Percentiles rank a stretch among this genome's conserved stretches.
Conservation (phyloP, 2,797 vertebrate species). For the Triplophysa bombifrons region DNA sequence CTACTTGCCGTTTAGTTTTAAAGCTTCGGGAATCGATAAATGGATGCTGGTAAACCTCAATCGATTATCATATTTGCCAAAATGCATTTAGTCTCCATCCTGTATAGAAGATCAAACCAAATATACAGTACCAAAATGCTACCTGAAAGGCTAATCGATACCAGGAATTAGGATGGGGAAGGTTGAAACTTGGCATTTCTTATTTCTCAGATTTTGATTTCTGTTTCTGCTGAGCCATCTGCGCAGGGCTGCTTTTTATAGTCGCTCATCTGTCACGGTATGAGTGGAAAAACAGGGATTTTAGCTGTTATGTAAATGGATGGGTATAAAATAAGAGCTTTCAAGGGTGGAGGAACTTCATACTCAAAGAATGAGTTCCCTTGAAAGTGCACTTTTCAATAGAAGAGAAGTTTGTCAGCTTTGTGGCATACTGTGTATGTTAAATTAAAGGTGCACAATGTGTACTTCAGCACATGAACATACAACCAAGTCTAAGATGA, state of each 20-base stretch:
- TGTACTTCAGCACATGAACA: slow-evolving; percentile 41
- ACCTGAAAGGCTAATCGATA: slow-evolving; percentile 9
- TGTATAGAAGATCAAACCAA: slow-evolving; percentile 28
- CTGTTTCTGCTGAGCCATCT: slow-evolving; percentile 64
- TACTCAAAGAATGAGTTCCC: slow-evolving; percentile 26
- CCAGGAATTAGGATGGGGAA: slow-evolving; percentile 44
- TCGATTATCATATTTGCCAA: neutral
- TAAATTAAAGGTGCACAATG: slow-evolving; percentile 35
- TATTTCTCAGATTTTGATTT: slow-evolving; percentile 66
- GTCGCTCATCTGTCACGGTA: slow-evolving; percentile 64
- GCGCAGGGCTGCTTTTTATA: slow-evolving; percentile 66
- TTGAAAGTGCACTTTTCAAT: slow-evolving; percentile 25
- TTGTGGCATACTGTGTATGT: slow-evolving; percentile 32
- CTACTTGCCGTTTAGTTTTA: neutral
- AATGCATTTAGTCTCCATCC: neutral
- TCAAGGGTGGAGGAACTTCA: slow-evolving; percentile 37
- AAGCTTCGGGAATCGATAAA: neutral
- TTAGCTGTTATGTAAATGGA: slow-evolving; percentile 67
- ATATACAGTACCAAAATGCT: slow-evolving; percentile 3
- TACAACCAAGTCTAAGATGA: slow-evolving; percentile 23
- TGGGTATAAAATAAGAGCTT: slow-evolving; percentile 40
- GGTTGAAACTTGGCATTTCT: slow-evolving; percentile 59
- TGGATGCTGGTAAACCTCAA: neutral
- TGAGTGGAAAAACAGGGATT: slow-evolving; percentile 58
- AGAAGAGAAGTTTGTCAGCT: slow-evolving; percentile 36